Evolutionary conservation across 2,888 invertebrate genomes (phyloP).

Genomic region (Caradrina clavipalpis): DNA sequence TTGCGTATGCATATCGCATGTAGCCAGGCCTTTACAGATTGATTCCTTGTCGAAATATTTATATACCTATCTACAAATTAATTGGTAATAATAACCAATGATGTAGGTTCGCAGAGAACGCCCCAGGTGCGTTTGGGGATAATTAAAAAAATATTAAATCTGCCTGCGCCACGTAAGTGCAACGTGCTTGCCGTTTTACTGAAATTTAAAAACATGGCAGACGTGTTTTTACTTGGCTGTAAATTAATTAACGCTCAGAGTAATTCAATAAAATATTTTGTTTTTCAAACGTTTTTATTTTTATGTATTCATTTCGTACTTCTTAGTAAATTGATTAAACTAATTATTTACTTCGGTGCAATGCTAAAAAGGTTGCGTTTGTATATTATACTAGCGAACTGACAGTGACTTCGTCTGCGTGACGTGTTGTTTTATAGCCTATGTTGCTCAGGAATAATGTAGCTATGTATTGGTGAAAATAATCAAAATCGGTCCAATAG

Average conservation of each 20-base stretch:
- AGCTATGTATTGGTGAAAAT: no score
- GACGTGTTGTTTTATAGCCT: no score
- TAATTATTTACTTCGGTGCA: no score
- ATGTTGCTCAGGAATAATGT: no score
- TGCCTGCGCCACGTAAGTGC: background rate
- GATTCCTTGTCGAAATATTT: background rate
- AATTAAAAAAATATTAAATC: slow-evolving; percentile 7
- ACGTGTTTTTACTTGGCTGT: slow-evolving; percentile 16
- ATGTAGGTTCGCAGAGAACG: background rate
- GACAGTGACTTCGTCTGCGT: no score
- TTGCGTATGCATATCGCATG: no score
- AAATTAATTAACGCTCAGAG: slow-evolving; percentile 15
- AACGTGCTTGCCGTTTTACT: background rate
- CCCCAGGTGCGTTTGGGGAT: background rate
- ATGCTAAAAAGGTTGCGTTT: background rate
- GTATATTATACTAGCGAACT: no score
- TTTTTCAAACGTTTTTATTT: no score
- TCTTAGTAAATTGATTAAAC: no score
- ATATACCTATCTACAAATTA: background rate
- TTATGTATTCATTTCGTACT: background rate
- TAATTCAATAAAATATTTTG: slow-evolving; percentile 4
- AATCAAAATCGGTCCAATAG: no score
- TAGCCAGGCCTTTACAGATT: background rate
- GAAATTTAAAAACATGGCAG: slow-evolving; percentile 6
- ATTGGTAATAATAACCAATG: background rate